Conservation (phyloP, 2,113 vertebrate species). For the Steatornis caripensis region DNA sequence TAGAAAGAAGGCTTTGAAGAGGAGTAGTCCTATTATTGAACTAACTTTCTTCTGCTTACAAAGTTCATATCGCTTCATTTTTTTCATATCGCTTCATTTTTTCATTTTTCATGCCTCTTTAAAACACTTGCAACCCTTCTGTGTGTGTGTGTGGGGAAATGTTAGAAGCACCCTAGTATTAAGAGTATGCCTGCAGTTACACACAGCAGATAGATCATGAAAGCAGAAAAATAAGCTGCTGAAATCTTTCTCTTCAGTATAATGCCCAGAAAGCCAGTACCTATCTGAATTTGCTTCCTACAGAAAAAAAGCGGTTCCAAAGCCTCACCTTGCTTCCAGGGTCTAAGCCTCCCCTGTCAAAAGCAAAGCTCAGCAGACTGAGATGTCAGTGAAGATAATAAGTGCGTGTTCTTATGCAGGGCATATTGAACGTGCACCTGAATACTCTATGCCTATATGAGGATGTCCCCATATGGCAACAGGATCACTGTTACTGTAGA, state of each 20-base stretch:
- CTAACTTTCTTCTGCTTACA: not conserved
- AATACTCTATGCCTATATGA: accelerated
- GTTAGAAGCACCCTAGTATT: not conserved
- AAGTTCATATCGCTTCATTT: too few relatives aligned
- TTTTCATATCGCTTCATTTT: not conserved
- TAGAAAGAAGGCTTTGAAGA: not conserved
- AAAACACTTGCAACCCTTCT: not conserved
- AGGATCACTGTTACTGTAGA: not conserved
- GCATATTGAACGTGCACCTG: not conserved
- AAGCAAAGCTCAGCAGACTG: not conserved
- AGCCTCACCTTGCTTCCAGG: not conserved
- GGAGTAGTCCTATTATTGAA: not conserved
- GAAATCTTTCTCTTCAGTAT: not conserved
- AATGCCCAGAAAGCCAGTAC: not conserved
- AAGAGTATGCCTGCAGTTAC: not conserved
- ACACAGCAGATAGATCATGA: not conserved
- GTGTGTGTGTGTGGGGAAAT: not conserved
- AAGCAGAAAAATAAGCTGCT: not conserved
- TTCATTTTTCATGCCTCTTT: not conserved
- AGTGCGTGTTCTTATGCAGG: not conserved
- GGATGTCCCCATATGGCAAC: not conserved
- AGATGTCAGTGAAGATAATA: not conserved
- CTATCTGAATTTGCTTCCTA: not conserved
- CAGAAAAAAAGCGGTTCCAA: not conserved
- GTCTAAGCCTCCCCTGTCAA: not conserved